A percentile compares a stretch with the other conserved stretches of the same genome.
Evolutionary conservation across 2,797 vertebrate species (phyloP).

Genomic region (Cacajao melanocephalus): DNA sequence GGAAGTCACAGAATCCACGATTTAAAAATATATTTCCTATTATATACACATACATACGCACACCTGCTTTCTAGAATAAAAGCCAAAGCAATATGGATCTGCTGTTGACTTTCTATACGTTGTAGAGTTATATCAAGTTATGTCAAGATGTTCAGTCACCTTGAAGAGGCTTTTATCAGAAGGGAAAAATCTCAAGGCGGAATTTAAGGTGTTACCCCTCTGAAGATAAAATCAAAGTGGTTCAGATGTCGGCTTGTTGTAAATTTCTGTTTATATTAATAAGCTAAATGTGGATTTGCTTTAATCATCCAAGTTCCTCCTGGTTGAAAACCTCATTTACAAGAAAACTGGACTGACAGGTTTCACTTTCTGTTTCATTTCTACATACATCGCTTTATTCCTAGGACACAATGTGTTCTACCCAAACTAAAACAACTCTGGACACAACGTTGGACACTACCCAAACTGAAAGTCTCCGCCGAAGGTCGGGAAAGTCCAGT

Average conservation of each 20-base stretch:
- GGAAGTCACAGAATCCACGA: slow-evolving; percentile 65
- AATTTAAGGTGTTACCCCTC: not conserved
- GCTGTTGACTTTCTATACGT: not conserved
- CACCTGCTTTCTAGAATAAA: slow-evolving; percentile 63
- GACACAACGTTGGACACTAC: too few species aligned
- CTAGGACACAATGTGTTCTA: not conserved
- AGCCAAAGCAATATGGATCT: not conserved
- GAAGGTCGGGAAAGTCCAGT: not conserved
- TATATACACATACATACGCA: not conserved
- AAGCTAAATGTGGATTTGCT: not conserved
- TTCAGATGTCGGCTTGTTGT: not conserved
- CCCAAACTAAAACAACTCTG: too few species aligned
- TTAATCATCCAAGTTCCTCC: not conserved
- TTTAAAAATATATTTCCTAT: slow-evolving; percentile 66
- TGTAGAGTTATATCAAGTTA: not conserved
- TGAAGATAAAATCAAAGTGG: not conserved
- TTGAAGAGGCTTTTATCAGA: not conserved
- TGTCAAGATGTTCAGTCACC: not conserved
- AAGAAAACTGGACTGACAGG: not conserved
- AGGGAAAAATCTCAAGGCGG: not conserved
- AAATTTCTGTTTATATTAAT: not conserved
- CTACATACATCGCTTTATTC: not conserved
- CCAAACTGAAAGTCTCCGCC: too few species aligned
- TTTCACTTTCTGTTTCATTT: slow-evolving; percentile 61
- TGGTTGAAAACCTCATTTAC: slow-evolving; percentile 2